Evolutionary conservation across 2,888 invertebrate genomes (phyloP).

Genomic region (Caenorhabditis becei): DNA sequence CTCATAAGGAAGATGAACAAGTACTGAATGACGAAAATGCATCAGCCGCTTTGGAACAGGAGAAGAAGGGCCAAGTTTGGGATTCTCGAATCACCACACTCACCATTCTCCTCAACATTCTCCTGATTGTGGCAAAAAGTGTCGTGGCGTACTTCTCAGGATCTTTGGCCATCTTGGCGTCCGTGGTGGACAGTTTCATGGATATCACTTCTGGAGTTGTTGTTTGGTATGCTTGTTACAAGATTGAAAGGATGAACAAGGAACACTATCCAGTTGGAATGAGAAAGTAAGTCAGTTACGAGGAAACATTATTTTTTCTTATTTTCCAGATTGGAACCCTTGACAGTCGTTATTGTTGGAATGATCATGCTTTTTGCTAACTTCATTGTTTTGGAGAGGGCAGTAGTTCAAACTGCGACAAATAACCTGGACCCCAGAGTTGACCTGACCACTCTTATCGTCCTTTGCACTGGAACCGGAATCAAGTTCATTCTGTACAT

Average conservation of each 20-base stretch:
- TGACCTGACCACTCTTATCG: constrained; percentile 65
- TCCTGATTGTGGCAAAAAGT: constrained; percentile 68
- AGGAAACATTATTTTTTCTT: background rate
- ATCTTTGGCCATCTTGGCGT: constrained; percentile 83
- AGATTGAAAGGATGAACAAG: constrained; percentile 78
- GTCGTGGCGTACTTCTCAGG: constrained; percentile 82
- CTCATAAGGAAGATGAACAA: constrained; percentile 49
- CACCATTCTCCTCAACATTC: constrained; percentile 68
- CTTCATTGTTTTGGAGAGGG: constrained; percentile 82
- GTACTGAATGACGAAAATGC: constrained; percentile 40
- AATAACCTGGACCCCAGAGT: constrained; percentile 66
- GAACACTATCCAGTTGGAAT: constrained; percentile 83
- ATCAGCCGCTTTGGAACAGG: constrained; percentile 13
- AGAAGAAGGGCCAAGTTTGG: constrained; percentile 49
- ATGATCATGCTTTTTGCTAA: constrained; percentile 82
- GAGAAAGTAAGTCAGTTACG: constrained; percentile 71
- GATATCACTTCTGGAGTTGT: constrained; percentile 83
- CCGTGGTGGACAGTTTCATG: constrained; percentile 83
- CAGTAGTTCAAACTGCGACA: constrained; percentile 80
- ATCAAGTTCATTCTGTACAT: constrained; percentile 71
- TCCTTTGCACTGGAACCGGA: constrained; percentile 68
- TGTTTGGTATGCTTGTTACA: constrained; percentile 81
- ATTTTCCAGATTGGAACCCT: constrained; percentile 82
- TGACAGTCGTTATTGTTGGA: constrained; percentile 82
- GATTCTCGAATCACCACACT: constrained; percentile 68